These are phyloP conservation scores for Synanthedon andrenaeformis DNA, from an alignment of 2,888 invertebrate genomes.

Conservation along the genomic window DNA sequence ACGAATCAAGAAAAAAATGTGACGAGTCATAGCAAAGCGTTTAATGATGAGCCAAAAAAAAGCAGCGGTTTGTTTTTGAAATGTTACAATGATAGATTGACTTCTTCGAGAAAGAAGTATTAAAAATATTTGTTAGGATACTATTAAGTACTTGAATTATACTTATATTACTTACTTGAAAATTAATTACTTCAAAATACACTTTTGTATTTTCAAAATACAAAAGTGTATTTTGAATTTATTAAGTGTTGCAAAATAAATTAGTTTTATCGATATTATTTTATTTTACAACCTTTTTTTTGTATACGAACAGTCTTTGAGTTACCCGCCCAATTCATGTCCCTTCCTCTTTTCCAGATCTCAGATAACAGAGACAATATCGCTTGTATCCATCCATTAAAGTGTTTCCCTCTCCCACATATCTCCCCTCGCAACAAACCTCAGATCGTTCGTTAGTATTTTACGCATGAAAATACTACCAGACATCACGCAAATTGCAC, in stretches of 20 bases:
- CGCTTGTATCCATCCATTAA: conserved; percentile 16
- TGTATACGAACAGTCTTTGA: too few species aligned
- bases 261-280: too few species aligned
- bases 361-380: conserved; percentile 10
- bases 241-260: too few species aligned
- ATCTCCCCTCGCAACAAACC: conserved; percentile 21
- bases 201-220: too few species aligned
- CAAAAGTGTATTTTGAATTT: too few species aligned
- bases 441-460: conserved; percentile 43
- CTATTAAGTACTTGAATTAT: too few species aligned
- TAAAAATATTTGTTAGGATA: too few species aligned
- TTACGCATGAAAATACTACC: conserved; percentile 37
- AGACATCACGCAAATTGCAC: conserved; percentile 43
- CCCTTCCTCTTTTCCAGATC: not conserved
- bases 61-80: not conserved
- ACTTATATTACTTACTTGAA: too few species aligned
- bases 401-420: conserved; percentile 11
- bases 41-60: not conserved
- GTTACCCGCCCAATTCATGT: too few species aligned
- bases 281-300: too few species aligned
- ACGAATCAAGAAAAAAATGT: conserved; percentile 19
- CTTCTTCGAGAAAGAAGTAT: not conserved
- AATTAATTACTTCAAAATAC: too few species aligned
- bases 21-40: conserved; percentile 16
- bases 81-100: not conserved